These are phyloP conservation scores for Noctua pronuba DNA, from an alignment of 2,888 invertebrate genomes.

Conservation along the genomic window DNA sequence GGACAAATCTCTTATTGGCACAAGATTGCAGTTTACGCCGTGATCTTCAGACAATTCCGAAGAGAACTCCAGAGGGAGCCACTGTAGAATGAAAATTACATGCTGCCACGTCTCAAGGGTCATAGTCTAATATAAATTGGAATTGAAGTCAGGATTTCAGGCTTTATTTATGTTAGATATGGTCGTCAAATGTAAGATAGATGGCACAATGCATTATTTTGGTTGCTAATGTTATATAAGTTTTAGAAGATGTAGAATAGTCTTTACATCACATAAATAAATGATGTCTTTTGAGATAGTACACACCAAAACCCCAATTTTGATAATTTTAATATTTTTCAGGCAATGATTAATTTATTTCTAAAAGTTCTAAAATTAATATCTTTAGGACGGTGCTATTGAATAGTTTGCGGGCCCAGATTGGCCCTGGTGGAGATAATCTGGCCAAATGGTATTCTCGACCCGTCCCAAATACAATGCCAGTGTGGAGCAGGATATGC, in stretches of 20 bases:
- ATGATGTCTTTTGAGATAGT: background rate
- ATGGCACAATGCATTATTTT: background rate
- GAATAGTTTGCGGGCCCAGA: too few species aligned
- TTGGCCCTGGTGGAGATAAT: background rate
- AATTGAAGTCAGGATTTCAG: slow-evolving; percentile 17
- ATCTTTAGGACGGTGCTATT: background rate
- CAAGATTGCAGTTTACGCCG: slow-evolving; percentile 18
- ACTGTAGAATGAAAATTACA: slow-evolving; percentile 47
- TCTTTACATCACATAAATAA: background rate
- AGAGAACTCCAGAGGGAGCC: slow-evolving; percentile 25
- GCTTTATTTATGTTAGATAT: background rate
- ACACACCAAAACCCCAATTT: background rate
- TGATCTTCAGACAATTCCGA: slow-evolving; percentile 39
- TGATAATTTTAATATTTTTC: background rate
- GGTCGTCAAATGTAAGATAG: background rate
- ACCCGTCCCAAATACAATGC: too few species aligned
- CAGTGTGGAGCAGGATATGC: background rate
- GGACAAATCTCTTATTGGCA: background rate
- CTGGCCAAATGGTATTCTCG: background rate
- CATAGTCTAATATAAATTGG: slow-evolving; percentile 35
- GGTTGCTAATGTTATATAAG: background rate
- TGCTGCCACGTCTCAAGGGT: slow-evolving; percentile 3
- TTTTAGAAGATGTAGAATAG: background rate
- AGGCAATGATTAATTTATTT: background rate
- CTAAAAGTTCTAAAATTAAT: background rate